phyloP scores from a whole-genome alignment of 2,888 invertebrate species.

The Homarus gammarus region DNA sequence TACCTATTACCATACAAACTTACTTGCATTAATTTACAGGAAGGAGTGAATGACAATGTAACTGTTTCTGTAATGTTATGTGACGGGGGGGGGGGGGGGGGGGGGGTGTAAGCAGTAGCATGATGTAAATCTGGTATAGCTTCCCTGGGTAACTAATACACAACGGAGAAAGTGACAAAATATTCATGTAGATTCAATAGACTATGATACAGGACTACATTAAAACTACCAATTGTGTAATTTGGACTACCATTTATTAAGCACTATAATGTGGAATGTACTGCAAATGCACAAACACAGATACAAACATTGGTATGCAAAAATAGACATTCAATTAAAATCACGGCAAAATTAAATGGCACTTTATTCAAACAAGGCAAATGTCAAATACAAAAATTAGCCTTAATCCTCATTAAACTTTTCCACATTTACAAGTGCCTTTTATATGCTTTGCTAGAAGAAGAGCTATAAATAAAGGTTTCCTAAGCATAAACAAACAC shows the following conservation, averaged over 20 bases:
- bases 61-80: too few species aligned
- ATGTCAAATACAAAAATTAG: constrained; percentile 42
- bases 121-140: too few species aligned
- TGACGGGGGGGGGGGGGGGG: too few species aligned
- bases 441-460: constrained; percentile 39
- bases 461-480: constrained; percentile 4
- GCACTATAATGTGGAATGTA: constrained; percentile 72
- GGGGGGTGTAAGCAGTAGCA: too few species aligned
- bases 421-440: constrained; percentile 43
- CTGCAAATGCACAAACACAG: constrained; percentile 70
- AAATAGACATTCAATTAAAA: constrained; percentile 71
- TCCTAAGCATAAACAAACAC: constrained; percentile 19
- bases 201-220: too few species aligned
- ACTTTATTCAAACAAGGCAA: constrained; percentile 52
- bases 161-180: not conserved
- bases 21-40: too few species aligned
- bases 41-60: too few species aligned
- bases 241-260: constrained; percentile 73
- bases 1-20: too few species aligned
- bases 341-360: constrained; percentile 62
- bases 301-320: constrained; percentile 70
- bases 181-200: too few species aligned
- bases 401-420: constrained; percentile 27
- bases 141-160: too few species aligned
- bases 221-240: constrained; percentile 17